Base-by-base conservation (phyloP, 2,113 vertebrate genomes). In the Spea bombifrons region DNA sequence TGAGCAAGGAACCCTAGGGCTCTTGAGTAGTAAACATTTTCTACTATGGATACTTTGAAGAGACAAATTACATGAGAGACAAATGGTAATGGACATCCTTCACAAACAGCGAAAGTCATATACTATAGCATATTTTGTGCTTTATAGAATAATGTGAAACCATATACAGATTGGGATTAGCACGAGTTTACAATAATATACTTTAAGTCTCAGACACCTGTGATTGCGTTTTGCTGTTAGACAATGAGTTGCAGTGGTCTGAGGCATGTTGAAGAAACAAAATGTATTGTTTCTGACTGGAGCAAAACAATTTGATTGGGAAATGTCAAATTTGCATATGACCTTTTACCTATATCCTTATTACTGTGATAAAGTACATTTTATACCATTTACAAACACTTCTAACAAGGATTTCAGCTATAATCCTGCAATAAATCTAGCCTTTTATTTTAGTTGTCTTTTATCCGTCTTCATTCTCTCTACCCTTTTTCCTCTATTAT, bases 311-410 rank as follows among this genome's bases (percentile, higher is more conserved):
- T 85, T 81, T 87, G 84, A 87, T 86, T 86, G 85, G 74, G 81
- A 89, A 90, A 90, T 90, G 85, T 85, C 87, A 83, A 77, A 89
- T 90, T 88, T 87, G 82, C 89, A 90, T 89, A 85, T 84, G 88
- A 90, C 87, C 88, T 90, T 30, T 90, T 89, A 83, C 84, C 86
- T 78, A 71, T 88, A 77, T 83, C 83, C 86, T 87, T 85, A 83
- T 84, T 73, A 83, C 43, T 75, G 82, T 68, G 69, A 82, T 71
- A 78, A 75, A 77, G 43, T 87, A 84, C 66, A 86, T 84, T 83
- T 85, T 80, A 30, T 81, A 87, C 78, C 82, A 84, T 81, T 59
- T 80, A 72, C 80, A 80, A 81, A 82, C 83, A 71, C 43, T 83
- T 68, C 75, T 81, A 79, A 76, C 75, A 53, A 76, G 50, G 66